Evolutionary conservation across 2,113 vertebrate species (phyloP), one percentile per base, ranked within the genome.

Genomic region (Chaetodon auriga): DNA sequence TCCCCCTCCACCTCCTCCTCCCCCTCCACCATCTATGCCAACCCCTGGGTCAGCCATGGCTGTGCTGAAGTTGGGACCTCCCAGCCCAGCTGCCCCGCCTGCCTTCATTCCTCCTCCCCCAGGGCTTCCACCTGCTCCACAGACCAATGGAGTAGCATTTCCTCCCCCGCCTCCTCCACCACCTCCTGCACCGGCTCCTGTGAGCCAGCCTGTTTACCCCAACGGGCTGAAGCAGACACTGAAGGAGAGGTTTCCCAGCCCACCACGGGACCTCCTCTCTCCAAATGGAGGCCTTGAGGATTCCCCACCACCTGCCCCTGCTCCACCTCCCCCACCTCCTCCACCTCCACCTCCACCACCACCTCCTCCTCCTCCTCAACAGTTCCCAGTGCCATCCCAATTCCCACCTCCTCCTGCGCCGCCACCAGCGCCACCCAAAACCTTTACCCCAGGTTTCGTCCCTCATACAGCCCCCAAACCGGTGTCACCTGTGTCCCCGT

Each of bases 21-120:
- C 96, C 0, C 95, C 94, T 0, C 96, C 96, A 0, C 96, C 96
- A 0, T 94, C 95, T 0, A 91, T 96, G 48, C 96, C 97, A 0
- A 94, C 94, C 0, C 96, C 96, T 0, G 97, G 97, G 2, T 97
- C 97, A 0, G 96, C 97, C 2, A 97, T 97, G 97, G 96, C 97
- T 0, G 95, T 96, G 25, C 86, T 98, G 48, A 97, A 91, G 82
- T 95, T 94, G 0, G 95, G 92, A 0, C 95, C 96, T 0, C 95
- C 95, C 10, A 91, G 90, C 74, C 95, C 95, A 0, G 92, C 95
- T 0, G 81, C 75, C 5, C 85, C 71, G 60, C 21, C 91, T 80
- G 35, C 94, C 92, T 96, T 95, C 86, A 94, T 93, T 0, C 96
- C 96, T 0, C 94, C 96, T 0, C 95, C 96, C 2, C 85, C 89